Evolutionary conservation across 2,113 vertebrate genomes (phyloP), one percentile per base, ranked within the genome.

Genomic region (Girardinichthys multiradiatus): DNA sequence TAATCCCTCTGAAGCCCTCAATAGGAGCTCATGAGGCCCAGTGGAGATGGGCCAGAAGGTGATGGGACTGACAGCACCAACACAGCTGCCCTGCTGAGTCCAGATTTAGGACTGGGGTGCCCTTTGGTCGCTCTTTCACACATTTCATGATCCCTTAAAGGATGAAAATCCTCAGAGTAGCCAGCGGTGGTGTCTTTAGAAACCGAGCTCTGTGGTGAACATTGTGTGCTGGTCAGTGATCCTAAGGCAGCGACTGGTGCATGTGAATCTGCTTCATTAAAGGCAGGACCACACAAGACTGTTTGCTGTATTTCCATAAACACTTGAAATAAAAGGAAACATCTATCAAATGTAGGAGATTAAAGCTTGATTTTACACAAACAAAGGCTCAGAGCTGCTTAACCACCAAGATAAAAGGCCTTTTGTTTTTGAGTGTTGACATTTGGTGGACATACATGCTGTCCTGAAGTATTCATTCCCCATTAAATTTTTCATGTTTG

Each of bases 231-330:
- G 70, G 81, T 77, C 69, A 83, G 66, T 42, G 80, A 90, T 88
- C 85, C 72, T 80, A 89, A 82, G 71, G 78, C 72, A 69, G 26
- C 15, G 57, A 68, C 76, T 71, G 67, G 66, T 72, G 33, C 70
- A 82, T 57, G 48, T 72, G 70, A 64, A 62, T 84, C 83, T 85
- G 80, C 90, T 88, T 88, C 80, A 88, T 90, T 92, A 80, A 85
- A 89, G 81, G 79, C 31, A 70, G 86, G 89, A 93, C 92, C 92
- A 94, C 93, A 93, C 92, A 92, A 77, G 88, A 89, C 77, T 89
- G 84, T 89, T 71, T 85, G 76, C 69, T 76, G 72, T 86, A 87
- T 83, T 89, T 87, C 80, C 72, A 85, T 92, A 92, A 93, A 92
- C 89, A 90, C 79, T 82, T 74, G 70, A 81, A 89, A 93, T 89